Evolutionary conservation across 2,888 invertebrate species (phyloP), one percentile per base, ranked within the genome.

Genomic region (Kuschelorhynchus macadamiae): DNA sequence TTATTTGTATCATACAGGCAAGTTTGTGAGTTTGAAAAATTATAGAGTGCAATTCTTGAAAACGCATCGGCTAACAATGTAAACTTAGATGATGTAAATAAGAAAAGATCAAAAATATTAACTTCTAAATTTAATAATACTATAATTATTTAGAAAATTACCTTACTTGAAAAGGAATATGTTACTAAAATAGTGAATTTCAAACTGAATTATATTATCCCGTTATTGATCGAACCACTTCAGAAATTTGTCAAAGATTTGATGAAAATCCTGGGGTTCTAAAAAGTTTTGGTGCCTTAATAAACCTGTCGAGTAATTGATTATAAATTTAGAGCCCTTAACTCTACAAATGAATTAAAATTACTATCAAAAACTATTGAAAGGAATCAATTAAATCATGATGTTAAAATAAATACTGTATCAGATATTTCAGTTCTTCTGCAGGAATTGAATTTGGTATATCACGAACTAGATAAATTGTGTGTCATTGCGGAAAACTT

Each of bases 391-490:
- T 14, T 41, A 14, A 41, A 41, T 41, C 41, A 25, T 25, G 25
- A 41, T 41, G 41, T 41, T 14, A 41, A 41, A 41, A 41, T 41
- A 41, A 14, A 41, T 12, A 41, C 41, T 16, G n/a, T 41, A 14
- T 41, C 12, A 41, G 12, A 41, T 41, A 12, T 14, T 41, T 12
- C 41, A 11, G 14, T 14, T 41, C 12, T 41, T 25, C 25, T 25
- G 25, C 25, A 25, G 25, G 25, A 25, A 25, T 25, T 25, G 3
- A 25, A 25, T 25, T 25, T 25, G 7, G 25, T 25, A 25, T 25
- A 5, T 25, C 25, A 25, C 25, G 25, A 25, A 3, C 3, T 25
- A 25, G 7, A 25, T 25, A 25, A 25, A 25, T 25, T 25, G 14
- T 41, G 41, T 14, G 8, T 3, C n/a, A 41, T 41, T 41, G 14